Conservation (phyloP, 1,140 invertebrate species). For the Belonocnema kinseyi region DNA sequence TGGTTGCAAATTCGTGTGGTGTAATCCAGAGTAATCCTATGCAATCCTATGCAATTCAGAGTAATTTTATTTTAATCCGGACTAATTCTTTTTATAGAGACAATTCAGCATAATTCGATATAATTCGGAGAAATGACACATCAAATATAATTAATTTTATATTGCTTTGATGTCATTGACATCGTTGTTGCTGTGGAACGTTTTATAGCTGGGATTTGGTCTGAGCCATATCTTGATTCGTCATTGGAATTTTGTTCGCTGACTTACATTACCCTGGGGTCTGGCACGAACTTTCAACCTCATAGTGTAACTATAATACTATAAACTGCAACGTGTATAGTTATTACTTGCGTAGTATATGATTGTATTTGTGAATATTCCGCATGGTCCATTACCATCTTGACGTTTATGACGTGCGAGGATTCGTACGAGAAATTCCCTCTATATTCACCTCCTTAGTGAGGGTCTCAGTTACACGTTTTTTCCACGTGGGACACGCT, state of each 20-base stretch:
- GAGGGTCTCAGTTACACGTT: neutral
- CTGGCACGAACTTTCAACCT: slow-evolving; percentile 35
- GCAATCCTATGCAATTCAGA: no score
- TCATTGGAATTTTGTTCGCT: slow-evolving; percentile 32
- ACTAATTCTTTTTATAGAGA: no score
- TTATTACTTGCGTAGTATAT: neutral
- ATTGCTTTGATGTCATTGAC: neutral
- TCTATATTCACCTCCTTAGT: neutral
- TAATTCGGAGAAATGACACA: no score
- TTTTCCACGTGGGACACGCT: slow-evolving; percentile 16
- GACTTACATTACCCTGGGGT: neutral
- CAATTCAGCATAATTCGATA: no score
- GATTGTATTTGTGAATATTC: slow-evolving; percentile 1
- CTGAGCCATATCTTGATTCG: slow-evolving; percentile 36
- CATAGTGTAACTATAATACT: neutral
- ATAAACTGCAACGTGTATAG: neutral
- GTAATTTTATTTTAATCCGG: no score
- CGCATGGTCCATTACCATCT: neutral
- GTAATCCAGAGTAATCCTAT: no score
- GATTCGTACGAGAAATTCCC: slow-evolving; percentile 2
- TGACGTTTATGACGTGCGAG: slow-evolving; percentile 11
- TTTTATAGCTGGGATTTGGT: neutral
- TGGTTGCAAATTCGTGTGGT: no score
- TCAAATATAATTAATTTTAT: no score
- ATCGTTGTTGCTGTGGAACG: neutral